Base-by-base conservation (phyloP, 2,797 vertebrate species). In the Arnoldichthys spilopterus region DNA sequence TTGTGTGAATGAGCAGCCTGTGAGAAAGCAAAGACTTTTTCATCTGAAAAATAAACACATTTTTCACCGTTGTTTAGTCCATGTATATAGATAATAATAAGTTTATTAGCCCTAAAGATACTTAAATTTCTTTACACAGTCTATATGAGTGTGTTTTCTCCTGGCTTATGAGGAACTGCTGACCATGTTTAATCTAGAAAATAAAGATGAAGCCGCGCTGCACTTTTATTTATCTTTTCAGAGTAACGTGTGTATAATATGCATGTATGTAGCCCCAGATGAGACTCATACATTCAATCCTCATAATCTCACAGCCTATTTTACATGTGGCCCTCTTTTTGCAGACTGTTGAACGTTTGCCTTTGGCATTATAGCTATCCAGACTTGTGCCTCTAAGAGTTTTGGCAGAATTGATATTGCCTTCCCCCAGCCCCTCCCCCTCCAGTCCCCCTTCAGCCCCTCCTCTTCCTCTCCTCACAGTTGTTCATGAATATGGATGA, bases 401-500 rank as follows among this genome's bases (percentile, higher is more conserved):
- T 92, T 91, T 93, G 90, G 93, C 86, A 79, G 84, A 85, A 80
- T 71, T 76, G 56, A 56, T 51, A 68, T 74, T 87, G 88, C 82
- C 86, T 78, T 73, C 80, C 83, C 83, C 79, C 83, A 49, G 68
- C 83, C 81, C 81, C 86, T 81, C 73, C 84, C 89, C 90, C 88
- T 87, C 84, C 86, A 91, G 88, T 78, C 43, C 78, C 83, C 82
- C 80, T 86, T 72, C 70, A 83, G 86, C 72, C 67, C 85, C 82
- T 85, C 89, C 78, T 73, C 85, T 81, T 87, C 83, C 90, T 78
- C 34, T 71, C 74, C 24, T 91, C 93, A 92, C 94, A 94, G 94
- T 94, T 94, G 93, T 94, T 94, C 92, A 94, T 95, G 93, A 94
- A 95, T 95, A 94, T 95, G 92, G 91, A 95, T 94, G 84, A 67